Conservation (phyloP, 2,888 invertebrate species). For the Mythimna lalbum region DNA sequence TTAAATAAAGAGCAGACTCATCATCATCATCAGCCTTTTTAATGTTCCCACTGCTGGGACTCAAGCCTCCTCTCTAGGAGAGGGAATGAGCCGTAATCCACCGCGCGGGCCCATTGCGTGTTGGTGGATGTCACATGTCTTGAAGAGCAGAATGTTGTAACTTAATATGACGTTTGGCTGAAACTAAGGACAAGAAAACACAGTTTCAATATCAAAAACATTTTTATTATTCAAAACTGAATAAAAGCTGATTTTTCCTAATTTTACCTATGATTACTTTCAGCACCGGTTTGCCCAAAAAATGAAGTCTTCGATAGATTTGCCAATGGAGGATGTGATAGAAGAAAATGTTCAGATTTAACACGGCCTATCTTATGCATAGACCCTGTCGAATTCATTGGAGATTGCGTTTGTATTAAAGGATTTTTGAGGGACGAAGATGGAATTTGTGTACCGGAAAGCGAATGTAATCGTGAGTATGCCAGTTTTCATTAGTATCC, state of each 20-base stretch:
- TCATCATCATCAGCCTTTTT: too few species aligned
- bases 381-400: slow-evolving; percentile 31
- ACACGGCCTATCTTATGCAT: slow-evolving; percentile 8
- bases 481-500: background rate
- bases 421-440: slow-evolving; percentile 62
- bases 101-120: too few species aligned
- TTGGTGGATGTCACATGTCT: too few species aligned
- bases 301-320: slow-evolving; percentile 39
- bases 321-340: slow-evolving; percentile 32
- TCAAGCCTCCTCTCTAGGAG: too few species aligned
- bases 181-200: too few species aligned
- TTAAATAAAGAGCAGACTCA: too few species aligned
- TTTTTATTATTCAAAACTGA: background rate
- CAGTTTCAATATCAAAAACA: too few species aligned
- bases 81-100: too few species aligned
- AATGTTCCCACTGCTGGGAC: too few species aligned
- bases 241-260: background rate
- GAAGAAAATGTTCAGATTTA: slow-evolving; percentile 38
- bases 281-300: slow-evolving; percentile 29
- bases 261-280: background rate
- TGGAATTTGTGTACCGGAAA: slow-evolving; percentile 42
- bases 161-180: too few species aligned
- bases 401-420: slow-evolving; percentile 60
- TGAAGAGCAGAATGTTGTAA: too few species aligned
- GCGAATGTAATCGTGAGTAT: slow-evolving; percentile 34